Conservation (phyloP, 2,113 vertebrate species). For the Pomatostomus ruficeps region DNA sequence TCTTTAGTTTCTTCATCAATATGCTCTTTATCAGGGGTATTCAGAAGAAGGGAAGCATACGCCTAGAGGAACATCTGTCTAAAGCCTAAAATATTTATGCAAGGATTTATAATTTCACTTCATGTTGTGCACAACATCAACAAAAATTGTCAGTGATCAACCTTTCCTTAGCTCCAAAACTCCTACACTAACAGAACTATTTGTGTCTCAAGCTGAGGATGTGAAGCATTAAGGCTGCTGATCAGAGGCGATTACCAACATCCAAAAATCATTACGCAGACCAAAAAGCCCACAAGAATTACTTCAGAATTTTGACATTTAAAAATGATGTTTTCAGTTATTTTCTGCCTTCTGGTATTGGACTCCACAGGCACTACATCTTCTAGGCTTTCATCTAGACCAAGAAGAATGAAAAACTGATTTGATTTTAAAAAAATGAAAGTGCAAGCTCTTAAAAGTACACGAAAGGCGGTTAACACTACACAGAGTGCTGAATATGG, state of each 20-base stretch:
- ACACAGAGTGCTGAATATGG: neutral
- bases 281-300: neutral
- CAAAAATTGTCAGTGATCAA: neutral
- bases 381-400: neutral
- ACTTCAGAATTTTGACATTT: neutral
- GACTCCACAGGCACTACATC: neutral
- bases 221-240: neutral
- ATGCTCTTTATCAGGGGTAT: neutral
- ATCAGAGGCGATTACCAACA: neutral
- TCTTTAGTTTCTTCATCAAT: neutral
- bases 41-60: neutral
- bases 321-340: neutral
- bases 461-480: accelerated
- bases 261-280: neutral
- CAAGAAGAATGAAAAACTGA: neutral
- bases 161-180: neutral
- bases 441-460: neutral
- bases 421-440: neutral
- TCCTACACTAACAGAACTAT: neutral
- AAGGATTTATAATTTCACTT: neutral
- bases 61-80: neutral
- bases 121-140: neutral
- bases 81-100: neutral
- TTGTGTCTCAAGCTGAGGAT: neutral
- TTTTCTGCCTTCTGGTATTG: neutral